Evolutionary conservation across 2,113 vertebrate genomes (phyloP).

Genomic region (Indicator indicator): DNA sequence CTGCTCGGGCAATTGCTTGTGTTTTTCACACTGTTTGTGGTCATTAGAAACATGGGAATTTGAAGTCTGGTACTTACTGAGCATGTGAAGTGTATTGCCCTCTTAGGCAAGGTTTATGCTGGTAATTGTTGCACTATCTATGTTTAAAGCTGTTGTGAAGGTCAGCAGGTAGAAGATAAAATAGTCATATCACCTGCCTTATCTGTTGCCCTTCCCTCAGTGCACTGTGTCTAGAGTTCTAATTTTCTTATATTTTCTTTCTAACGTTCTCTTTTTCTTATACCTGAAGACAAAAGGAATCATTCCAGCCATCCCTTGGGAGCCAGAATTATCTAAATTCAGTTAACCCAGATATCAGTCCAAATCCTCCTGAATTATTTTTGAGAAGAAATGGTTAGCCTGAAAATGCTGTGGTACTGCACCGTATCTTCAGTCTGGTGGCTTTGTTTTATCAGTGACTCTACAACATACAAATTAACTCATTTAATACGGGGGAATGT

Average conservation of each 20-base stretch:
- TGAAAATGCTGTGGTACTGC: constrained; percentile 19
- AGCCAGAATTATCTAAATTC: neutral
- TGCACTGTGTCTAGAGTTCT: neutral
- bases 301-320: neutral
- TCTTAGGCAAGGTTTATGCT: neutral
- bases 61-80: neutral
- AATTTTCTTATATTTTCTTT: neutral
- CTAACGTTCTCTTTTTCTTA: neutral
- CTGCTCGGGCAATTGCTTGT: neutral
- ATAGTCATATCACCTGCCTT: neutral
- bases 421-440: neutral
- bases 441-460: constrained; percentile 57
- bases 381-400: constrained; percentile 1
- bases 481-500: neutral
- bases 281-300: neutral
- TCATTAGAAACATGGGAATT: neutral
- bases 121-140: neutral
- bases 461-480: constrained; percentile 33
- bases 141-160: neutral
- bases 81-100: neutral
- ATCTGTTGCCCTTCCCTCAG: neutral
- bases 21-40: neutral
- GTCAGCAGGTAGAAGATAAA: neutral
- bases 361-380: constrained; percentile 25
- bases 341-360: neutral